These are phyloP conservation scores for Diloba caeruleocephala DNA, from an alignment of 2,888 invertebrate species.

Conservation along the genomic window DNA sequence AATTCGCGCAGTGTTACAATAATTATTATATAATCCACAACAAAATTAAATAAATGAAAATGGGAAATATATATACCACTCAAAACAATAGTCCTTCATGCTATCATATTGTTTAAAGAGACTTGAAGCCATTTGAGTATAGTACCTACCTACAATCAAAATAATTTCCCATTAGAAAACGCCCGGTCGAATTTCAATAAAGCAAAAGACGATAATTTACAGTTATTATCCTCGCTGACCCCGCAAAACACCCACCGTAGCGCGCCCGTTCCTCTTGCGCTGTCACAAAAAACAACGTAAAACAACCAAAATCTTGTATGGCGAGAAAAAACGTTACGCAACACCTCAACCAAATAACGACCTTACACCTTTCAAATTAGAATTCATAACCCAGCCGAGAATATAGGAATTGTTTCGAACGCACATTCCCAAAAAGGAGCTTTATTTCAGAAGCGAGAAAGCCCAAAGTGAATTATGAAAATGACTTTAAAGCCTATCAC, in stretches of 20 bases:
- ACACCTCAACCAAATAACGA: conserved; percentile 59
- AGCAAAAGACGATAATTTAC: conserved; percentile 86
- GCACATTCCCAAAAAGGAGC: conserved; percentile 81
- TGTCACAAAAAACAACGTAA: conserved; percentile 83
- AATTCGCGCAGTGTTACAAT: no score
- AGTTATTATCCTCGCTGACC: conserved; percentile 88
- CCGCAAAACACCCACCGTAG: conserved; percentile 87
- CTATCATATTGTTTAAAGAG: no score
- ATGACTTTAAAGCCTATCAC: conserved; percentile 57
- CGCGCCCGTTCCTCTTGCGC: conserved; percentile 74
- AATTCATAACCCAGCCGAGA: conserved; percentile 51
- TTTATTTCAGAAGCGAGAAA: conserved; percentile 87
- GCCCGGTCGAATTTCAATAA: conserved; percentile 85
- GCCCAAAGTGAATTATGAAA: conserved; percentile 86
- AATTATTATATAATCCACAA: no score
- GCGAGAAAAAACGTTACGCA: conserved; percentile 75
- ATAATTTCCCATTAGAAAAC: conserved; percentile 78
- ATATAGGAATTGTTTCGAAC: conserved; percentile 61
- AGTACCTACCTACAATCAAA: conserved; percentile 4
- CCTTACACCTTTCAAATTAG: conserved; percentile 58
- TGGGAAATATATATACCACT: no score
- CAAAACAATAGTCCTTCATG: no score
- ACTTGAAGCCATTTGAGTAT: conserved; percentile 11
- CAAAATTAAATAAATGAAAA: no score
- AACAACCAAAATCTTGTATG: conserved; percentile 85